Evolutionary conservation across 2,888 invertebrate genomes (phyloP).

Genomic region (Nasonia oneida): DNA sequence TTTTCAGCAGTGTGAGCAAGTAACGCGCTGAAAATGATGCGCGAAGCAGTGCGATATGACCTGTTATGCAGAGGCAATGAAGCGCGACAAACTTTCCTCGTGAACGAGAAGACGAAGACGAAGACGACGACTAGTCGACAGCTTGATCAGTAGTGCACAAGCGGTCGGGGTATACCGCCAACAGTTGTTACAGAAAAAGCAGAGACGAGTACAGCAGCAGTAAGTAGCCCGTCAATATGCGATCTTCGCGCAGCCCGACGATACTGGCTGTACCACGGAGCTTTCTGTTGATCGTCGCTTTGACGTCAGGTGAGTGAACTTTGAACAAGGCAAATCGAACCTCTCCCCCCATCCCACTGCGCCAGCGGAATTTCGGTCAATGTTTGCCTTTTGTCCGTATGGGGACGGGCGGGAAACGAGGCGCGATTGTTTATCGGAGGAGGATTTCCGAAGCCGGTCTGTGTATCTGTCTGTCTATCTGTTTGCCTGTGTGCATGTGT

Average conservation of each 20-base stretch:
- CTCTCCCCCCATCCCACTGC: background rate
- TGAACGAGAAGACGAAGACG: background rate
- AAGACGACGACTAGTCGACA: background rate
- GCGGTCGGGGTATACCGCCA: background rate
- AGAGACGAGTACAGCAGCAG: background rate
- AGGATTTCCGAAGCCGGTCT: background rate
- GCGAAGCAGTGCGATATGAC: conserved; percentile 7
- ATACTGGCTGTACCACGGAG: background rate
- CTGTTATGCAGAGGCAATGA: background rate
- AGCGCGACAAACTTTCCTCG: background rate
- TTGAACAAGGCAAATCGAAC: background rate
- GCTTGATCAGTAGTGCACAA: background rate
- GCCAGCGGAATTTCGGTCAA: conserved; percentile 21
- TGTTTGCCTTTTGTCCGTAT: conserved; percentile 14
- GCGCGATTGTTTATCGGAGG: conserved; percentile 10
- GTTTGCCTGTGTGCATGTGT: background rate
- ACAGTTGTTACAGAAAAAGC: background rate
- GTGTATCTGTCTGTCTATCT: background rate
- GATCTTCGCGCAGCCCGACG: conserved; percentile 21
- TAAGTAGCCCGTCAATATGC: conserved; percentile 48
- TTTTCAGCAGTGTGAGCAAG: background rate
- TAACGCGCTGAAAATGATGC: background rate
- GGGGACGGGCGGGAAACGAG: background rate
- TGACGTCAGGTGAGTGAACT: conserved; percentile 45
- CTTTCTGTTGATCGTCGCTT: conserved; percentile 38